A percentile compares a stretch with the other conserved stretches of the same genome.
phyloP scores from a whole-genome alignment of 2,113 vertebrate species.

The Apteryx mantelli region DNA sequence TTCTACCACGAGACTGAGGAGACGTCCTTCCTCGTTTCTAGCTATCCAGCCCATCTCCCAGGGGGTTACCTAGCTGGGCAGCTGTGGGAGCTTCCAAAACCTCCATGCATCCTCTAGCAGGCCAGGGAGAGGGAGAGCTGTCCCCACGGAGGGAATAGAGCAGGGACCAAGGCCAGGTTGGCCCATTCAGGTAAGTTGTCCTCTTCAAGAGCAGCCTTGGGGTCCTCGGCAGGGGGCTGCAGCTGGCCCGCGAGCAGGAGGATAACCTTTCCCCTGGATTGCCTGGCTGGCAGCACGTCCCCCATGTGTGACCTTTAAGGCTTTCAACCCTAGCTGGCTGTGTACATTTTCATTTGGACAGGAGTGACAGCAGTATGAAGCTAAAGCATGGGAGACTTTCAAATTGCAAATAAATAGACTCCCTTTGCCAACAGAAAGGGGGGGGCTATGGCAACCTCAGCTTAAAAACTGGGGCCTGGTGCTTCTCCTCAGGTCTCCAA shows the following conservation, averaged over 20 bases:
- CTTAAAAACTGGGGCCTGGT: background rate
- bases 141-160: accelerated
- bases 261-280: background rate
- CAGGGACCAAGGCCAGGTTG: background rate
- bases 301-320: background rate
- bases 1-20: background rate
- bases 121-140: background rate
- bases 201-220: accelerated
- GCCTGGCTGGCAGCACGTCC: background rate
- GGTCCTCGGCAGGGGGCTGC: accelerated
- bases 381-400: background rate
- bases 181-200: background rate
- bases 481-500: background rate
- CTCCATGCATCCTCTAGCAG: background rate
- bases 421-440: background rate
- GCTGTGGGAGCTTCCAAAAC: background rate
- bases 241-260: accelerated
- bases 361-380: background rate
- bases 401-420: background rate
- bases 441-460: background rate
- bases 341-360: accelerated
- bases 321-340: background rate
- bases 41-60: background rate
- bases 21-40: background rate
- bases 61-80: background rate